Percentiles rank a stretch among this genome's conserved stretches.
Conservation (phyloP, 2,888 invertebrate genomes). For the Nineta flava region DNA sequence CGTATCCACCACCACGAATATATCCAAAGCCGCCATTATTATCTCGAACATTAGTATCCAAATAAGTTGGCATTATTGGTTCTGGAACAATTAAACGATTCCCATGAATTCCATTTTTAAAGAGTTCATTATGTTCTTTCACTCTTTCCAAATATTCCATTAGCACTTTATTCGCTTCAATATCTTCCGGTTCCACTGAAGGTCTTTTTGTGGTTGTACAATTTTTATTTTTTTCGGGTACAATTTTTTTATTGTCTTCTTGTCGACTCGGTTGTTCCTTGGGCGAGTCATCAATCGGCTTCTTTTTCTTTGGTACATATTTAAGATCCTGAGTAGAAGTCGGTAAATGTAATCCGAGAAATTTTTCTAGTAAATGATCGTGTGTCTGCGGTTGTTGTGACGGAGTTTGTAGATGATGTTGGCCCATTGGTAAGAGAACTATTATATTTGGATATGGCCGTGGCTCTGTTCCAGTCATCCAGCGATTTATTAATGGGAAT, state of each 20-base stretch:
- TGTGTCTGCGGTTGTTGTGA: not conserved
- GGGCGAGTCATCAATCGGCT: no score
- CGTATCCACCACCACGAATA: no score
- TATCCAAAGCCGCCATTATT: no score
- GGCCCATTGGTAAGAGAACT: not conserved
- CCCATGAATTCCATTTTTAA: not conserved
- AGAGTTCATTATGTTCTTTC: not conserved
- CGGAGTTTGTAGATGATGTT: not conserved
- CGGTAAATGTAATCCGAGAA: not conserved
- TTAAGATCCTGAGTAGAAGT: not conserved
- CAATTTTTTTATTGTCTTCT: no score
- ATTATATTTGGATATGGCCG: not conserved
- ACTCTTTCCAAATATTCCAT: not conserved
- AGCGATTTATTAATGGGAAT: conserved; percentile 14
- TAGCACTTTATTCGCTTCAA: not conserved
- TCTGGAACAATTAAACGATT: no score
- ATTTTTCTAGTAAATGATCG: not conserved
- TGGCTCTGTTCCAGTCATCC: not conserved
- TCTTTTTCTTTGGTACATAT: not conserved
- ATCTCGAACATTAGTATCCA: no score
- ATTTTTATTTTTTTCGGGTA: not conserved
- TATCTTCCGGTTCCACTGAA: not conserved
- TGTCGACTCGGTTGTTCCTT: no score
- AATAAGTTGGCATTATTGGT: no score
- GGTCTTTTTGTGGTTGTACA: not conserved